Percentiles rank a stretch among this genome's conserved stretches.
Conservation (phyloP, 2,113 vertebrate species). For the Leptodactylus fuscus region DNA sequence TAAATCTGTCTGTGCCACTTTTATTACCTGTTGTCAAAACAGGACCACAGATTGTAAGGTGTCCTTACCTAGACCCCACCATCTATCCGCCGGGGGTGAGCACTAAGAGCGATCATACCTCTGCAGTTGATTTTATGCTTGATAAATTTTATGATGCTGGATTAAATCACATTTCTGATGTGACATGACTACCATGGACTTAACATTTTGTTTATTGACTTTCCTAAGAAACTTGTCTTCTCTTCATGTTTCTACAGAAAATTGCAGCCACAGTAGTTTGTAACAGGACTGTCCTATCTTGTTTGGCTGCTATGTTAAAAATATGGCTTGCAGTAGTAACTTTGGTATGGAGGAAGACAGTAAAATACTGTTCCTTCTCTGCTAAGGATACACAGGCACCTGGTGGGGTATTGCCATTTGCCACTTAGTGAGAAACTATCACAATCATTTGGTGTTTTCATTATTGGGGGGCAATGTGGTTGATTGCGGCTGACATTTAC, state of each 20-base stretch:
- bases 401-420: no score
- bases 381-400: no score
- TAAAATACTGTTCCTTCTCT: no score
- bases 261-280: no score
- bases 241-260: not conserved
- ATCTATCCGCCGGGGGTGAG: not conserved
- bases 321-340: no score
- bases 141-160: slow-evolving; percentile 47
- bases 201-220: slow-evolving; percentile 19
- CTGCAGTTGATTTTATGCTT: slow-evolving; percentile 30
- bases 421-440: no score
- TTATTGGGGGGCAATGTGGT: no score
- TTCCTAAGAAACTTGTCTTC: not conserved
- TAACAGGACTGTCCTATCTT: not conserved
- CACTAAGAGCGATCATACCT: slow-evolving; percentile 5
- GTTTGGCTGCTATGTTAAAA: no score
- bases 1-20: slow-evolving; percentile 47
- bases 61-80: slow-evolving; percentile 27
- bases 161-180: slow-evolving; percentile 56
- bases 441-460: no score
- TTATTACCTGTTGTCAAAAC: slow-evolving; percentile 43
- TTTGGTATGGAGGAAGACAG: no score
- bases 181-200: slow-evolving; percentile 30
- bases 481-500: no score
- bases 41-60: slow-evolving; percentile 45